phyloP scores from a whole-genome alignment of 2,797 vertebrate species.

The Diplodus sargus region DNA sequence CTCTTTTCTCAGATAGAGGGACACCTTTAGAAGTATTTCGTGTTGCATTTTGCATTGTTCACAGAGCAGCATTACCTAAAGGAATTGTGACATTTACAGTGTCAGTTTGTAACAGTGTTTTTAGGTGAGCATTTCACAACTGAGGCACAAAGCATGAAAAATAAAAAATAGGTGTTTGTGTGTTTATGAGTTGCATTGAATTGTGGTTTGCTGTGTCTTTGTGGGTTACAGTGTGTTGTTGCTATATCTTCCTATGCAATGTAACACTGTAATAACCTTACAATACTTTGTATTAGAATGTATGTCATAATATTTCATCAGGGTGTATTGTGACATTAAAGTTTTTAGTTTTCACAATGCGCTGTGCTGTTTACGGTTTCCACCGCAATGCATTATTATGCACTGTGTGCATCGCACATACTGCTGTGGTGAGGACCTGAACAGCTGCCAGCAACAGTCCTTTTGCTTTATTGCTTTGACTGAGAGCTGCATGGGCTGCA shows the following conservation, averaged over 20 bases:
- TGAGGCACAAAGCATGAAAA: not conserved
- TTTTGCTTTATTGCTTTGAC: conserved; percentile 42
- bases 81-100: not conserved
- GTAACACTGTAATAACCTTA: not conserved
- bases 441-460: conserved; percentile 36
- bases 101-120: not conserved
- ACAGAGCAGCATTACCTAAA: too few relatives aligned
- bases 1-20: too few relatives aligned
- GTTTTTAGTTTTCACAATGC: not conserved
- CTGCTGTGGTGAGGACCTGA: conserved; percentile 8
- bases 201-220: not conserved
- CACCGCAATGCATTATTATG: conserved; percentile 4
- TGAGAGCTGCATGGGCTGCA: conserved; percentile 45
- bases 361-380: not conserved
- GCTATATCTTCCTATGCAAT: too few relatives aligned
- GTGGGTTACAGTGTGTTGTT: too few relatives aligned
- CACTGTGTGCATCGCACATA: conserved; percentile 7
- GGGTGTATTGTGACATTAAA: not conserved
- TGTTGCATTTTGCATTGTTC: too few relatives aligned
- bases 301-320: not conserved
- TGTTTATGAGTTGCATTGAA: not conserved
- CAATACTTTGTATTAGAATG: not conserved
- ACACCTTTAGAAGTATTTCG: too few relatives aligned
- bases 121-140: not conserved
- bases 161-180: not conserved